These are phyloP conservation scores for Hybos culiciformis DNA, from an alignment of 2,888 invertebrate genomes.

Conservation along the genomic window DNA sequence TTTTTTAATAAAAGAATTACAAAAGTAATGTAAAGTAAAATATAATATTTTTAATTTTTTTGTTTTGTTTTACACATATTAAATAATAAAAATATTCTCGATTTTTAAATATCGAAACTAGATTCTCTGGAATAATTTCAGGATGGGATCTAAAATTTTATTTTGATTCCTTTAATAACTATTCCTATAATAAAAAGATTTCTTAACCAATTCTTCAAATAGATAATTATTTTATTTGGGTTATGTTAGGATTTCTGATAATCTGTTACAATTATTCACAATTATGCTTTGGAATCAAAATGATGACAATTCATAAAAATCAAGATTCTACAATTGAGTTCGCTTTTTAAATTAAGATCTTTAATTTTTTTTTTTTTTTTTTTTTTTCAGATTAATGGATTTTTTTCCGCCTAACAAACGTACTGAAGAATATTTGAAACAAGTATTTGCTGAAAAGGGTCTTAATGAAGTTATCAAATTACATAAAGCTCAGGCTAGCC, in stretches of 20 bases:
- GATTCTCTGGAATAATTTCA: constrained; percentile 19
- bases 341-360: constrained; percentile 1
- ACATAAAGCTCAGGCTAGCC: constrained; percentile 72
- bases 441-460: constrained; percentile 66
- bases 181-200: constrained; percentile 21
- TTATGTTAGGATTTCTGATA: constrained; percentile 4
- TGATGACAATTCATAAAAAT: neutral
- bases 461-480: constrained; percentile 66
- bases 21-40: too few species aligned
- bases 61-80: too few species aligned
- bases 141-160: constrained; percentile 20
- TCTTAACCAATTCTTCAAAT: constrained; percentile 5
- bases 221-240: constrained; percentile 11
- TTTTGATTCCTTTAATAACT: constrained; percentile 29
- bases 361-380: constrained; percentile 3
- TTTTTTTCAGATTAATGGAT: constrained; percentile 59
- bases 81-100: too few species aligned
- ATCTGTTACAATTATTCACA: neutral
- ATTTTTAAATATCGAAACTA: too few species aligned
- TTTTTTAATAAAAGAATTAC: too few species aligned
- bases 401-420: constrained; percentile 90
- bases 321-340: neutral
- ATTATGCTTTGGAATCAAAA: neutral
- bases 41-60: too few species aligned
- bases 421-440: constrained; percentile 73